Evolutionary conservation across 2,888 invertebrate genomes (phyloP), one percentile per base, ranked within the genome.

Genomic region (Amiota mariae): DNA sequence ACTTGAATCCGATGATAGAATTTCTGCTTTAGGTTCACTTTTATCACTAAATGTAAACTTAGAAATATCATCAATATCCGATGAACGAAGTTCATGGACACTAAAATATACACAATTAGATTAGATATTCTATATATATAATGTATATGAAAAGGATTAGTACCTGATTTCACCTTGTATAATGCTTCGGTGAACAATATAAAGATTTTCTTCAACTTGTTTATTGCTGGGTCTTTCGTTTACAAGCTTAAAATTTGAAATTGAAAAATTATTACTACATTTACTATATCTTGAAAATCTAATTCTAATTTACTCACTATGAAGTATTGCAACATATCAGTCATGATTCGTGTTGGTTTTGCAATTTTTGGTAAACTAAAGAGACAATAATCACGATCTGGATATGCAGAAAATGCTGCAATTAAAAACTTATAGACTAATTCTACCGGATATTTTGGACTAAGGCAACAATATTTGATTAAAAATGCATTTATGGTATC

Each of bases 381-480:
- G 6, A 89, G 75, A 70, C 89, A 88, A 72, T 89, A 95, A 67
- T 95, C 94, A 24, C 91, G 91, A 9, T 92, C 89, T 0, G 93
- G 93, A 89, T 92, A 94, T 61, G 92, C 90, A 79, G 93, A 93
- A 87, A 94, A 95, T 0, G 93, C 92, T 0, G 92, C 93, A 77
- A 92, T 91, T 47, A 95, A 86, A 59, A 94, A 90, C 78, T 92
- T 74, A 12, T 74, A 79, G 10, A 86, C 18, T 8, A 84, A 77
- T 1, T 76, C 54, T 11, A 82, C 8, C 0, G 84, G 77, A 61
- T 83, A 83, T 0, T 79, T 72, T 51, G 76, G 15, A 12, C 75
- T 71, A n/a, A 83, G 74, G 4, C 82, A 85, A n/a, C 86, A 82
- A 13, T 82, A 77, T 49, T 85, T 83, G 1, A 89, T 72, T 0